A percentile compares a stretch with the other conserved stretches of the same genome.
Evolutionary conservation across 1,140 invertebrate species (phyloP).

Genomic region (Pygmarrhopalites habei): DNA sequence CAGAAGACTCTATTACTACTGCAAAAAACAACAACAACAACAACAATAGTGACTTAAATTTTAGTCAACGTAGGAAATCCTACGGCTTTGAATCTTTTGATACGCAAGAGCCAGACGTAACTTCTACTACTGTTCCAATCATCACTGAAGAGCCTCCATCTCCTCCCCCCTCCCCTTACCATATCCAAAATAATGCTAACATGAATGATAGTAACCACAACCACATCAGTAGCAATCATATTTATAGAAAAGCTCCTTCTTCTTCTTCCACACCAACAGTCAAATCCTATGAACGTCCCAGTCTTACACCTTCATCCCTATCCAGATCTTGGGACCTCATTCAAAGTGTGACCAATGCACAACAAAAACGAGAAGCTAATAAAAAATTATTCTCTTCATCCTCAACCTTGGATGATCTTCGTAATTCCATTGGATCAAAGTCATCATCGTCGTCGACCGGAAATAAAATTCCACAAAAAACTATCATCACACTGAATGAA

Average conservation of each 20-base stretch:
- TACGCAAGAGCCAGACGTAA: slow-evolving; percentile 2
- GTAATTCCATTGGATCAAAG: background rate
- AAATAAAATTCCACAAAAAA: background rate
- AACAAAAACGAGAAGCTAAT: slow-evolving; percentile 6
- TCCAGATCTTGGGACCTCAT: slow-evolving; percentile 35
- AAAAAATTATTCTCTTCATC: slow-evolving; percentile 20
- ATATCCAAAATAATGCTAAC: background rate
- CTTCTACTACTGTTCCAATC: background rate
- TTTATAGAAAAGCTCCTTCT: background rate
- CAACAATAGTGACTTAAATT: slow-evolving; percentile 18
- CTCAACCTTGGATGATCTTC: slow-evolving; percentile 12
- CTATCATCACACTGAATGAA: background rate
- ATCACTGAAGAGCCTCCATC: background rate
- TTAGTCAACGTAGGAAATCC: slow-evolving; percentile 30
- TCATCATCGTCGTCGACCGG: background rate
- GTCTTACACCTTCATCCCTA: slow-evolving; percentile 15
- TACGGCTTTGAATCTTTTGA: slow-evolving; percentile 35
- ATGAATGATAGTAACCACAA: background rate
- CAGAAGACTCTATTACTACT: background rate
- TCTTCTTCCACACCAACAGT: background rate
- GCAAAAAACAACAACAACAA: background rate
- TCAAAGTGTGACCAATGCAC: slow-evolving; percentile 21
- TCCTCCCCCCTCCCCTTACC: background rate
- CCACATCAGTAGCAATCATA: no score
- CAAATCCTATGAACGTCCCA: background rate